phyloP scores from a whole-genome alignment of 2,888 invertebrate genomes.

The Pimpla rufipes region DNA sequence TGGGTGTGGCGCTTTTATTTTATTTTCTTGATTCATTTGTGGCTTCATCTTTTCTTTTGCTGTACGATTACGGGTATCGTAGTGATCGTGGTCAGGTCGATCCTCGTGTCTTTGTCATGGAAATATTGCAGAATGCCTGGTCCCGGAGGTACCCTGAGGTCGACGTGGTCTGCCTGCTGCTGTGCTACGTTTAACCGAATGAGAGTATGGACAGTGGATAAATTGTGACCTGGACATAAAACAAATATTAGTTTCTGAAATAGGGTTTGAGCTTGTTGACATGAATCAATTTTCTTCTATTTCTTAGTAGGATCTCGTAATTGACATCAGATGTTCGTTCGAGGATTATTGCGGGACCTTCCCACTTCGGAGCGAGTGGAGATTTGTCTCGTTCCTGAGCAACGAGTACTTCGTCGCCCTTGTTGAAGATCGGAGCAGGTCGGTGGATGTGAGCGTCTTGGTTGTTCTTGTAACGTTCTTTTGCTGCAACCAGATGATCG shows the following conservation, averaged over 20 bases:
- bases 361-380: slow-evolving; percentile 18
- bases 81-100: too few relatives aligned
- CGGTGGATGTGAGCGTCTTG: slow-evolving; percentile 8
- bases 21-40: too few relatives aligned
- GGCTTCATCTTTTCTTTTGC: too few relatives aligned
- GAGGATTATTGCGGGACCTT: slow-evolving; percentile 13
- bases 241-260: background rate
- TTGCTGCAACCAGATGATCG: background rate
- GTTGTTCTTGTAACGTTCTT: slow-evolving; percentile 4
- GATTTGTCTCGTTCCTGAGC: slow-evolving; percentile 12
- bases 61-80: too few relatives aligned
- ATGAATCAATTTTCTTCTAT: slow-evolving; percentile 21
- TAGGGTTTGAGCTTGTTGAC: background rate
- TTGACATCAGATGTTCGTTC: slow-evolving; percentile 5
- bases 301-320: slow-evolving; percentile 7
- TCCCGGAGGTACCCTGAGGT: too few relatives aligned
- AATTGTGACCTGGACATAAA: background rate
- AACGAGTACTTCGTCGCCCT: slow-evolving; percentile 35
- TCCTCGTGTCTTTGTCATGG: too few relatives aligned
- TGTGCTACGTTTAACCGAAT: too few relatives aligned
- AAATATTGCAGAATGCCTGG: too few relatives aligned
- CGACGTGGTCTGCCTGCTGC: too few relatives aligned
- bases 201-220: too few relatives aligned
- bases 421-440: background rate
- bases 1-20: too few relatives aligned